phyloP scores from a whole-genome alignment of 2,888 invertebrate species.

The Meloe dianella region DNA sequence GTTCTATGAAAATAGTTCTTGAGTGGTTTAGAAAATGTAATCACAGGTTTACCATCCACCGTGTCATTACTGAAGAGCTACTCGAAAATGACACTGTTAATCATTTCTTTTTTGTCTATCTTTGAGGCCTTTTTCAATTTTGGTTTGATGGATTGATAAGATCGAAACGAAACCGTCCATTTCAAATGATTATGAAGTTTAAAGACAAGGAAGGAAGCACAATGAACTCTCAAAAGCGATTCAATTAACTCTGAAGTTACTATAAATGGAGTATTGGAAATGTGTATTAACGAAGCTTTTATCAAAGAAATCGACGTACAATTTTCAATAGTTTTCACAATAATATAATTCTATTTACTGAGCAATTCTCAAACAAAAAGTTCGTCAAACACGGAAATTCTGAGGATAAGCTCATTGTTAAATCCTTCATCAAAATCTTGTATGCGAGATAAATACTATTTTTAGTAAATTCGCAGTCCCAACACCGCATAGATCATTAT shows the following conservation, averaged over 20 bases:
- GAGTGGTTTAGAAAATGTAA: constrained; percentile 22
- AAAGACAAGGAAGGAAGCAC: not conserved
- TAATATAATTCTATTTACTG: too few relatives aligned
- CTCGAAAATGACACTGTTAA: constrained; percentile 26
- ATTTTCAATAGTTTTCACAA: too few relatives aligned
- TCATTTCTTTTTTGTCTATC: not conserved
- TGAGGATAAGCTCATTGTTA: too few relatives aligned
- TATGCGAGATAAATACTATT: too few relatives aligned
- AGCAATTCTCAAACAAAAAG: too few relatives aligned
- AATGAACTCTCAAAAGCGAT: not conserved
- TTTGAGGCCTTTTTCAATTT: not conserved
- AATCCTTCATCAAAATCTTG: too few relatives aligned
- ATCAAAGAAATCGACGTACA: too few relatives aligned
- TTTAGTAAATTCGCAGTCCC: too few relatives aligned
- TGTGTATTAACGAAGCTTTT: not conserved
- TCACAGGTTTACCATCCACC: constrained; percentile 24
- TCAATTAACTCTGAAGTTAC: not conserved
- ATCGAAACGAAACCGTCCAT: not conserved
- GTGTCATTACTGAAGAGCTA: constrained; percentile 29
- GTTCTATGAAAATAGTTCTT: constrained; percentile 47
- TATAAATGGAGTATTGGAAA: not conserved
- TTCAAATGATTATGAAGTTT: not conserved
- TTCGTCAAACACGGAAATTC: too few relatives aligned
- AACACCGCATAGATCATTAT: too few relatives aligned
- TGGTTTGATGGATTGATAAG: not conserved